A percentile compares a stretch with the other conserved stretches of the same genome.
These are phyloP conservation scores for Oreochromis tanganicae DNA, from an alignment of 2,113 vertebrate species.

Conservation along the genomic window DNA sequence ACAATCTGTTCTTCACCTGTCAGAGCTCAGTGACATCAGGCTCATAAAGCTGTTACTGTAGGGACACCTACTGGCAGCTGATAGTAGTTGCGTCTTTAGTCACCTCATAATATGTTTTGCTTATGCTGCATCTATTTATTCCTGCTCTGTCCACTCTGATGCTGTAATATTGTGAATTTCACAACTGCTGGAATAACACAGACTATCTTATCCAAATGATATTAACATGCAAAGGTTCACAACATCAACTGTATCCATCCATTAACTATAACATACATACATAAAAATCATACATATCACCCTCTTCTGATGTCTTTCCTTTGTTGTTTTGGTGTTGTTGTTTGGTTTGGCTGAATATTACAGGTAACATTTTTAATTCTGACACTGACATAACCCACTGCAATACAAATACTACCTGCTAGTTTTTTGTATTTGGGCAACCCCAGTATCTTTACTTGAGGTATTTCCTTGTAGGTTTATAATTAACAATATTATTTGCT, in stretches of 20 bases:
- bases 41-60: not conserved
- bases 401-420: not conserved
- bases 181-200: not conserved
- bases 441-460: not conserved
- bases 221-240: not conserved
- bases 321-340: no score
- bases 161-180: not conserved
- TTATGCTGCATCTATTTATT: no score
- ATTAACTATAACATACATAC: no score
- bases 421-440: not conserved
- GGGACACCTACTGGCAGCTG: conserved; percentile 35
- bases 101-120: not conserved
- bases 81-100: not conserved
- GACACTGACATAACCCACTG: no score
- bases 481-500: conserved; percentile 31
- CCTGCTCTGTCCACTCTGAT: not conserved
- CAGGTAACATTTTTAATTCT: no score
- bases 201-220: not conserved
- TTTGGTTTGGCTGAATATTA: no score
- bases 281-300: no score
- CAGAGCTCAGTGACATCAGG: not conserved
- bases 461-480: conserved; percentile 34
- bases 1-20: not conserved
- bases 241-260: not conserved
- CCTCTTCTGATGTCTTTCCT: no score